Evolutionary conservation across 2,113 vertebrate genomes (phyloP), one percentile per base, ranked within the genome.

Genomic region (Riparia riparia): DNA sequence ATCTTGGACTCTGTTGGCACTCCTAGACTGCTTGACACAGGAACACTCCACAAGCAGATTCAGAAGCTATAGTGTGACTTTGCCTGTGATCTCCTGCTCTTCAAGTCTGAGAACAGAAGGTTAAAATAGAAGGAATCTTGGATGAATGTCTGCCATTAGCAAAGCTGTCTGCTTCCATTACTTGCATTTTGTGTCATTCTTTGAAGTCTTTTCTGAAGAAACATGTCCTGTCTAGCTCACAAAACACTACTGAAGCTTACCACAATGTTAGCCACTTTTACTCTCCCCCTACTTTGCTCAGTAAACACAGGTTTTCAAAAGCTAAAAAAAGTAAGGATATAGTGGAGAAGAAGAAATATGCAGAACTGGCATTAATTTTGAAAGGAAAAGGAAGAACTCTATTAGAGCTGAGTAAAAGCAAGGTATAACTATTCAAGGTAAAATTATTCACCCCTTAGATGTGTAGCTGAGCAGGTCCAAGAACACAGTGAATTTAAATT

Each of bases 181-280:
- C 44, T 93, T 76, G 61, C 41, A 51, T 93, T 95, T 93, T 77
- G 10, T 93, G 61, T 71, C 28, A 60, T 84, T 89, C 54, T 93
- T 95, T 94, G 61, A 95, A 96, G 83, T 65, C 8, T 84, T 81
- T 86, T 77, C 49, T 74, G 53, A 91, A 92, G 81, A 84, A 91
- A 86, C 39, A 61, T 20, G 1, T 89, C 44, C 60, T 91, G 65
- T 68, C 80, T 95, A 60, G 70, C 57, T 94, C 57, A 91, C 65
- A 87, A 89, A 89, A 93, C 69, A 41, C 51, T 72, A 41, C n/a
- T 74, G 77, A 91, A 91, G 26, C 41, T 91, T 64, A 78, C 21
- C 37, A 51, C 61, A 44, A 18, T 45, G n/a, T 82, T 89, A 91
- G 61, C 60, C 69, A 24, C 49, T 92, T 92, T 61, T 64, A 68